These are phyloP conservation scores for Alces alces DNA, from an alignment of 2,113 vertebrate genomes.

Conservation along the genomic window DNA sequence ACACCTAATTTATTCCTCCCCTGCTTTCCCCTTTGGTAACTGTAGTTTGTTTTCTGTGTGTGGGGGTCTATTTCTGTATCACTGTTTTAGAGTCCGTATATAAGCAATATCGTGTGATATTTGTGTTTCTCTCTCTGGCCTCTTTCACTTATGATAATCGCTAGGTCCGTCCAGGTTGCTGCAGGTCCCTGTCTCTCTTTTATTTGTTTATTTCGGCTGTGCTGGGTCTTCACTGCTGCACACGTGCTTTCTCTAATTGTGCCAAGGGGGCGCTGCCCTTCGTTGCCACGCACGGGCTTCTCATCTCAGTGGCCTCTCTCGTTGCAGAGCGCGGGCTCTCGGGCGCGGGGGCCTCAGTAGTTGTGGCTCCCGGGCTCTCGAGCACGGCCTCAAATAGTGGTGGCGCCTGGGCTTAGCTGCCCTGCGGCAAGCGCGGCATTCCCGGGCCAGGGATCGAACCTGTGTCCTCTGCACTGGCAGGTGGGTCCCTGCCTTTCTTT, in stretches of 20 bases:
- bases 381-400: not conserved
- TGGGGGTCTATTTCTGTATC: not conserved
- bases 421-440: not conserved
- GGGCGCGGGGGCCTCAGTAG: accelerated
- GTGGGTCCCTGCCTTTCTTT: not conserved
- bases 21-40: not conserved
- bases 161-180: not conserved
- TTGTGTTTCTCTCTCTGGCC: not conserved
- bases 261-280: not conserved
- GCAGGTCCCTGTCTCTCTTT: not conserved
- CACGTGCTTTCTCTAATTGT: not conserved
- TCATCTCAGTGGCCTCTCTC: not conserved
- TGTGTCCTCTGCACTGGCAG: not conserved
- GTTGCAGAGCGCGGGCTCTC: not conserved
- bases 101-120: not conserved
- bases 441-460: not conserved
- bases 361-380: not conserved
- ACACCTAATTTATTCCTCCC: not conserved
- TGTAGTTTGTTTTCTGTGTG: not conserved
- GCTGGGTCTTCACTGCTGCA: not conserved
- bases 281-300: not conserved
- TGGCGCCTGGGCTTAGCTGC: not conserved
- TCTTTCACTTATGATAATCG: not conserved
- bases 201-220: not conserved
- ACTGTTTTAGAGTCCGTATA: not conserved